These are phyloP conservation scores for Sternarchorhynchus goeldii DNA, from an alignment of 2,797 vertebrate genomes.

Conservation along the genomic window DNA sequence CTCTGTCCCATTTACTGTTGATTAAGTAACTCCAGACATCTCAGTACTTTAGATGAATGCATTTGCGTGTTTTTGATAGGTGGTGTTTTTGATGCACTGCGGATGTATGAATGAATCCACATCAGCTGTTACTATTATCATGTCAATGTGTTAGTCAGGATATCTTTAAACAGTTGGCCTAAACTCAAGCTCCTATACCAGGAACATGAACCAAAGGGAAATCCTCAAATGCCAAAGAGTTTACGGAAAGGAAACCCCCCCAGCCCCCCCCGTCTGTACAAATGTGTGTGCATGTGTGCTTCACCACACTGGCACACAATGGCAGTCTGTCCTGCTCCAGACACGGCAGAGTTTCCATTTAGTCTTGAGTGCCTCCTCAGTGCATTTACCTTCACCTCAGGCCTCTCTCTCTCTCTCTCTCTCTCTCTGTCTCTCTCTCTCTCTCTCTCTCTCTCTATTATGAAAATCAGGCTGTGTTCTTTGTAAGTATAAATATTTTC, in stretches of 20 bases:
- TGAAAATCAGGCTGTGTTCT: slow-evolving; percentile 72
- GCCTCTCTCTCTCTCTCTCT: slow-evolving; percentile 17
- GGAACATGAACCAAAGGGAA: slow-evolving; percentile 52
- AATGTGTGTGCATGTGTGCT: slow-evolving; percentile 40
- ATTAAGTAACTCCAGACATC: no score
- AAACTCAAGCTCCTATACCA: slow-evolving; percentile 10
- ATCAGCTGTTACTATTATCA: no score
- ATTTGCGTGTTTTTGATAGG: no score
- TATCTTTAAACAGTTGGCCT: background rate
- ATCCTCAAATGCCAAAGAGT: slow-evolving; percentile 60
- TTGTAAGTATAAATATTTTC: slow-evolving; percentile 40
- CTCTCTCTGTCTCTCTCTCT: slow-evolving; percentile 16
- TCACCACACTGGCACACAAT: slow-evolving; percentile 64
- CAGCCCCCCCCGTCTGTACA: slow-evolving; percentile 53
- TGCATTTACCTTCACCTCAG: slow-evolving; percentile 68
- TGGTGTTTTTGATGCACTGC: no score
- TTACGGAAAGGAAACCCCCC: slow-evolving; percentile 68
- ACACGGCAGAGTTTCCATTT: slow-evolving; percentile 76
- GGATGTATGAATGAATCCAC: no score
- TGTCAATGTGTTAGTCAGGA: background rate
- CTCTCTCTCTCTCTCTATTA: slow-evolving; percentile 65
- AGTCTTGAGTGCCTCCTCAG: slow-evolving; percentile 62
- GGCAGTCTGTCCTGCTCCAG: slow-evolving; percentile 68
- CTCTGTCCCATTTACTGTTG: no score
- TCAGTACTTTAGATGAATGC: background rate